These are phyloP conservation scores for Xenopus laevis DNA, from an alignment of 2,113 vertebrate species.

Conservation along the genomic window DNA sequence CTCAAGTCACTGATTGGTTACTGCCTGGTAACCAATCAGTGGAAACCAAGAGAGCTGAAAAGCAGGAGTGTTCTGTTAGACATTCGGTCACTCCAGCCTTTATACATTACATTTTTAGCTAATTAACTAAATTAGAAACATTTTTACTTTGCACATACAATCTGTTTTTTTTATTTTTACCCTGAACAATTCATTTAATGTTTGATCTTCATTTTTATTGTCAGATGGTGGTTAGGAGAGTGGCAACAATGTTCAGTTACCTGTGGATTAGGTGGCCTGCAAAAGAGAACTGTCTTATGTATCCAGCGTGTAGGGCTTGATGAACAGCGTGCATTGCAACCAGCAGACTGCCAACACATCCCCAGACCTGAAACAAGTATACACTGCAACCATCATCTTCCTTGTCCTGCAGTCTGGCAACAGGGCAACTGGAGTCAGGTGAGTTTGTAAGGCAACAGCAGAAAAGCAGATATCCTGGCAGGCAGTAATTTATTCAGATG, in stretches of 20 bases:
- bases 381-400: constrained; percentile 69
- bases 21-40: too few relatives aligned
- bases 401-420: constrained; percentile 81
- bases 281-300: constrained; percentile 78
- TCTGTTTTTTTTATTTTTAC: too few relatives aligned
- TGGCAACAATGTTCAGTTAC: constrained; percentile 83
- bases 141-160: too few relatives aligned
- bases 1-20: too few relatives aligned
- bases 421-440: constrained; percentile 86
- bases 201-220: not conserved
- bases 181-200: too few relatives aligned
- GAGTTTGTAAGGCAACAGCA: constrained; percentile 36
- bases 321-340: constrained; percentile 76
- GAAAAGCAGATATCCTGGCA: too few relatives aligned
- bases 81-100: too few relatives aligned
- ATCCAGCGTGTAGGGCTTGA: constrained; percentile 78
- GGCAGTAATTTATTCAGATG: too few relatives aligned
- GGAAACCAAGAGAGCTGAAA: too few relatives aligned
- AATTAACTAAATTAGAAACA: too few relatives aligned
- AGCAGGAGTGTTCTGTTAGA: too few relatives aligned
- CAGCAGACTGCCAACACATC: constrained; percentile 67
- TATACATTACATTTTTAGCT: too few relatives aligned
- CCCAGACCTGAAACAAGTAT: constrained; percentile 62
- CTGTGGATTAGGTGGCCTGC: constrained; percentile 70
- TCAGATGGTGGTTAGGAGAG: constrained; percentile 88